phyloP scores from a whole-genome alignment of 2,888 invertebrate genomes.

The Unio pictorum region DNA sequence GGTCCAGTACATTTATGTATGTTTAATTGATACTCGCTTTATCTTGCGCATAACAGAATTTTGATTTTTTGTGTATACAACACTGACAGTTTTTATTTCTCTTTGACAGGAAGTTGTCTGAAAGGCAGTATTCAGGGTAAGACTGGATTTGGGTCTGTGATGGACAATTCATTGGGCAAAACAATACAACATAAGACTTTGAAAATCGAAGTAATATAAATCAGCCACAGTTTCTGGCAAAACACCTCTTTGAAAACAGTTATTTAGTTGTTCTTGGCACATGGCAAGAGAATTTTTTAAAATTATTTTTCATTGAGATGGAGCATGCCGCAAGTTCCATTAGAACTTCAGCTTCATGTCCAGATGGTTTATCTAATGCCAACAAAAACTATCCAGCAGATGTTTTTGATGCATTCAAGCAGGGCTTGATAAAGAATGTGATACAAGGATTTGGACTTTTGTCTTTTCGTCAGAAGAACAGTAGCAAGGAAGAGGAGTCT shows the following conservation, averaged over 20 bases:
- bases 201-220: too few species aligned
- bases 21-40: too few species aligned
- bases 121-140: too few species aligned
- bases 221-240: background rate
- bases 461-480: conserved; percentile 28
- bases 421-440: conserved; percentile 27
- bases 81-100: too few species aligned
- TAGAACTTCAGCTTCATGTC: conserved; percentile 13
- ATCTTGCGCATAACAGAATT: too few species aligned
- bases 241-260: background rate
- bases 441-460: conserved; percentile 21
- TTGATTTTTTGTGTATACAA: too few species aligned
- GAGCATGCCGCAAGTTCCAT: conserved; percentile 29
- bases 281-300: conserved; percentile 46
- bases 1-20: too few species aligned
- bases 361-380: conserved; percentile 3
- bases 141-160: too few species aligned
- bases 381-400: conserved; percentile 16
- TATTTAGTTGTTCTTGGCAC: conserved; percentile 9
- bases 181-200: background rate
- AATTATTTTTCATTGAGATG: conserved; percentile 34
- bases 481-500: conserved; percentile 22
- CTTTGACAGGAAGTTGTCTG: too few species aligned
- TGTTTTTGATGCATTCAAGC: conserved; percentile 52
- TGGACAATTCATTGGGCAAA: background rate